These are phyloP conservation scores for Camponotus pennsylvanicus DNA, from an alignment of 1,140 invertebrate genomes.

Conservation along the genomic window DNA sequence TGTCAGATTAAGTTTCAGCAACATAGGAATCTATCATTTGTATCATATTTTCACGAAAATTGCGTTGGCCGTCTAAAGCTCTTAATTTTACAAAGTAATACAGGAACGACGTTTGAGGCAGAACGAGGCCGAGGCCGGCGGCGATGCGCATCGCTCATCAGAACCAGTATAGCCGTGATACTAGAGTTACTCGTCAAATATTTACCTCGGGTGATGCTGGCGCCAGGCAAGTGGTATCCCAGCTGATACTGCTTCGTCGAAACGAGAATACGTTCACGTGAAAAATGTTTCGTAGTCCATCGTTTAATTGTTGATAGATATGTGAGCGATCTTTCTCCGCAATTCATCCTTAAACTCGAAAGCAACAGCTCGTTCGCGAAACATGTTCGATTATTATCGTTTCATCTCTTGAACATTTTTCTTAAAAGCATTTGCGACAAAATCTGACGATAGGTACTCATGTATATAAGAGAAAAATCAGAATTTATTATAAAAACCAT, in stretches of 20 bases:
- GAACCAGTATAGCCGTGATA: conserved; percentile 70
- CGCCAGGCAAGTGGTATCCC: conserved; percentile 56
- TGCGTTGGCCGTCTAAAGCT: background rate
- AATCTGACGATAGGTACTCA: conserved; percentile 32
- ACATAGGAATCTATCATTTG: background rate
- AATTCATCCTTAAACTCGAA: conserved; percentile 21
- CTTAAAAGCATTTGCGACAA: conserved; percentile 18
- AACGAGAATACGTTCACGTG: conserved; percentile 37
- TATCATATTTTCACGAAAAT: background rate
- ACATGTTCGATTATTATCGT: conserved; percentile 38
- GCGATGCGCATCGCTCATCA: conserved; percentile 71
- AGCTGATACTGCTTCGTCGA: conserved; percentile 43
- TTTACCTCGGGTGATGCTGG: conserved; percentile 73
- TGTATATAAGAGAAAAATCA: background rate
- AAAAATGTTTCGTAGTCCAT: conserved; percentile 32
- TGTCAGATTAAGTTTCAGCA: conserved; percentile 4
- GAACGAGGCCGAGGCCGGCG: conserved; percentile 54
- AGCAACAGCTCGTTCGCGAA: background rate
- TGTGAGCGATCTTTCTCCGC: conserved; percentile 4
- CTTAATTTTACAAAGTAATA: conserved; percentile 75
- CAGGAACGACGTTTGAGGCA: conserved; percentile 53
- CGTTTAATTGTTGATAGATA: conserved; percentile 55
- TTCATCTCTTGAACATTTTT: conserved; percentile 18
- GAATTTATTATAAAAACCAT: conserved; percentile 25
- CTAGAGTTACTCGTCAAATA: conserved; percentile 77